Conservation (phyloP, 30 jellyfish, hydroid and myxozoan species). For the Hydractinia symbiolongicarpus region DNA sequence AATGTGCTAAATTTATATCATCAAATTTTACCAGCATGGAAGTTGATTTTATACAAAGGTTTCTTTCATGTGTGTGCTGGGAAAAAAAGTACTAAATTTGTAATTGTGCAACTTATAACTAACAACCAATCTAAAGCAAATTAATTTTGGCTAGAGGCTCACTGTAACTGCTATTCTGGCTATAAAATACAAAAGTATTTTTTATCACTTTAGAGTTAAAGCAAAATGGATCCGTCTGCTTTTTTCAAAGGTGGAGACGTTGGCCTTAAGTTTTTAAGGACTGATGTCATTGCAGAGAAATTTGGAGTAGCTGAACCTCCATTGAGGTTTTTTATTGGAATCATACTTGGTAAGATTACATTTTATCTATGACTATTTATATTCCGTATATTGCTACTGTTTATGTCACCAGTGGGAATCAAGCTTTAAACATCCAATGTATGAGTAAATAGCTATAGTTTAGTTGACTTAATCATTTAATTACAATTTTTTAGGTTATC, state of each 20-base stretch:
- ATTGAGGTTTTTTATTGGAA: constrained; percentile 55
- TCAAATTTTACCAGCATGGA: too few species aligned
- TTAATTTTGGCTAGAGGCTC: too few species aligned
- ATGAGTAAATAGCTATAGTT: not conserved
- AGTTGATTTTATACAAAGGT: too few species aligned
- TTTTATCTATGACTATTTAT: too few species aligned
- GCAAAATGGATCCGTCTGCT: not conserved
- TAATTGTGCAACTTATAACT: too few species aligned
- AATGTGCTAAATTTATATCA: too few species aligned
- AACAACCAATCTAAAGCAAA: too few species aligned
- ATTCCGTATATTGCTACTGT: not conserved
- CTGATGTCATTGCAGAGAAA: constrained; percentile 46
- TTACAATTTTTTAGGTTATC: not conserved
- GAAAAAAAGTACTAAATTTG: too few species aligned
- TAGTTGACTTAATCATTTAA: not conserved
- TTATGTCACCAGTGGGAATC: not conserved
- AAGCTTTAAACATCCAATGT: not conserved
- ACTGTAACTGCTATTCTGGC: too few species aligned
- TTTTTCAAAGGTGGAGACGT: constrained; percentile 63
- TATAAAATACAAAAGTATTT: too few species aligned
- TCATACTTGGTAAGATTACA: constrained; percentile 53
- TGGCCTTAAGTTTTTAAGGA: constrained; percentile 71
- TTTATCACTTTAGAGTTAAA: too few species aligned
- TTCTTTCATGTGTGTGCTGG: too few species aligned
- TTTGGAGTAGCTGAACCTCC: constrained; percentile 85